Percentiles rank a stretch among this genome's conserved stretches.
Conservation (phyloP, 92 coral and sea anemone genomes). For the Heliopora coerulea region DNA sequence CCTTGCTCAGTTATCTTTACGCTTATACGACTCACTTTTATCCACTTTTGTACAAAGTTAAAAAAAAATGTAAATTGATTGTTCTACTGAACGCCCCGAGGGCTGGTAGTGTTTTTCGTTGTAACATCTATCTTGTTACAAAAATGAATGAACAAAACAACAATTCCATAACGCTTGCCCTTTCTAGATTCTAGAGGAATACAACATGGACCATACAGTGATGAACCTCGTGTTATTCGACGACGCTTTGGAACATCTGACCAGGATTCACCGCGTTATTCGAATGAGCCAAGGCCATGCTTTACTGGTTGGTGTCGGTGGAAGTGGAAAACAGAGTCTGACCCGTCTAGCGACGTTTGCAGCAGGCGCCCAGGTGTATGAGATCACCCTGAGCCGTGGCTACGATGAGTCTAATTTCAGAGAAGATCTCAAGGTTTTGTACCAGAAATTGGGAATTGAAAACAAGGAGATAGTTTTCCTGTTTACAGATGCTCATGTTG, state of each 20-base stretch:
- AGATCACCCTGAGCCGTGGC: slow-evolving; percentile 94
- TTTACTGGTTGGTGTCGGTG: slow-evolving; percentile 96
- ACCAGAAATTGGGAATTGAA: slow-evolving; percentile 85
- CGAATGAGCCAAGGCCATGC: slow-evolving; percentile 99
- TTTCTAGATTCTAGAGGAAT: slow-evolving; percentile 89
- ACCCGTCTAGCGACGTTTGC: slow-evolving; percentile 94
- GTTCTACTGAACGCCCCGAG: no score
- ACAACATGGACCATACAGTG: slow-evolving; percentile 97
- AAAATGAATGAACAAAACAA: no score
- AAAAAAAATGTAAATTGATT: no score
- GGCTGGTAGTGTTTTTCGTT: no score
- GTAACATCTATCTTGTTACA: no score
- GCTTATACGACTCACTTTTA: no score
- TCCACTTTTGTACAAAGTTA: no score
- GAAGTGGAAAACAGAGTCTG: slow-evolving; percentile 97
- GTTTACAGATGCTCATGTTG: slow-evolving; percentile 97
- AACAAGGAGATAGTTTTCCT: slow-evolving; percentile 93
- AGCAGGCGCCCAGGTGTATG: slow-evolving; percentile 97
- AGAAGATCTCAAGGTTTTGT: slow-evolving; percentile 92
- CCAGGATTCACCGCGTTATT: slow-evolving; percentile 98
- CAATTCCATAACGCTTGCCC: no score
- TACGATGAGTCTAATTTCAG: slow-evolving; percentile 90
- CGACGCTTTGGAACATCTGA: slow-evolving; percentile 97
- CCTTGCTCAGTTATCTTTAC: no score
- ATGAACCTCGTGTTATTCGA: slow-evolving; percentile 98